phyloP scores from a whole-genome alignment of 1,140 invertebrate species.

The Drosophila paulistorum region DNA sequence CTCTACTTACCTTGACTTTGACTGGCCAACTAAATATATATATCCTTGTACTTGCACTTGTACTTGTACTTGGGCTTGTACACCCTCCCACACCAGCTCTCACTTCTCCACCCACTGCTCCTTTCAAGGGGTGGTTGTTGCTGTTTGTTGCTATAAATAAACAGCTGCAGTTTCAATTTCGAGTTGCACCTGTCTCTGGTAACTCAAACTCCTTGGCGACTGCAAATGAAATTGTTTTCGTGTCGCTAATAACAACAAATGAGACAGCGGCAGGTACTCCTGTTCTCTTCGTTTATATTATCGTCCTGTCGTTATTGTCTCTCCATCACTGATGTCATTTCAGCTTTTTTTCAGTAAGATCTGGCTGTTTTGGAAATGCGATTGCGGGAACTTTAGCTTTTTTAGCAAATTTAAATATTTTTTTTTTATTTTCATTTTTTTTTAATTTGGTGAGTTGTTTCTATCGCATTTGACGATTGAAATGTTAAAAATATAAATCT shows the following conservation, averaged over 20 bases:
- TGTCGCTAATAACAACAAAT: constrained; percentile 23
- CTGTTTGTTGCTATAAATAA: constrained; percentile 63
- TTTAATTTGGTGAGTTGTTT: no score
- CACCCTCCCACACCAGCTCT: constrained; percentile 18
- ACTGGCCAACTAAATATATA: constrained; percentile 30
- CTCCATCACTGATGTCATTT: no score
- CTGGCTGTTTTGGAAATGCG: no score
- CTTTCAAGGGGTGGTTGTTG: constrained; percentile 17
- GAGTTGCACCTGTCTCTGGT: constrained; percentile 30
- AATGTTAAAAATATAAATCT: no score
- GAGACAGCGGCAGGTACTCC: background rate
- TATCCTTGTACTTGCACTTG: constrained; percentile 58
- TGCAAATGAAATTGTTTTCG: constrained; percentile 28
- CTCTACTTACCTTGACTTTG: constrained; percentile 59
- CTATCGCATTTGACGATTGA: no score
- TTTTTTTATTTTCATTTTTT: no score
- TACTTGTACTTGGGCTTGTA: constrained; percentile 8
- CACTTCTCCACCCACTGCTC: constrained; percentile 34
- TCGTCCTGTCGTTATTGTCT: constrained; percentile 1
- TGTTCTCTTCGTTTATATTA: constrained; percentile 2
- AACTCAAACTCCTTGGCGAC: constrained; percentile 40
- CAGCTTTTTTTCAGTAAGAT: no score
- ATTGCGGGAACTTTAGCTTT: no score
- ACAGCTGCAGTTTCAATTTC: constrained; percentile 44
- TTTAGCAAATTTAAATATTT: no score